phyloP scores from a whole-genome alignment of 2,113 vertebrate genomes.

The Ictalurus punctatus region DNA sequence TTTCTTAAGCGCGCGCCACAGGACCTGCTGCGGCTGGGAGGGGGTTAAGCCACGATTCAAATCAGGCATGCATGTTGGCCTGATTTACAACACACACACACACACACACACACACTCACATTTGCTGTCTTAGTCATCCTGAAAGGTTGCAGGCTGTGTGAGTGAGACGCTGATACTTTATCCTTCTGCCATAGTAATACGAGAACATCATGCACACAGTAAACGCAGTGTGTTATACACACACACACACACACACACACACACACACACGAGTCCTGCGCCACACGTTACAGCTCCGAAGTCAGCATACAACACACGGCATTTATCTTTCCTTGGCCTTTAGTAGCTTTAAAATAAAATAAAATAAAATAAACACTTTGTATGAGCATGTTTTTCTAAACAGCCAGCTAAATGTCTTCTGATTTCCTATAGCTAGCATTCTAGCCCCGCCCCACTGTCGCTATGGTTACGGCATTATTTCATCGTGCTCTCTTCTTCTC shows the following conservation, averaged over 20 bases:
- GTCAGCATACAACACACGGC: background rate
- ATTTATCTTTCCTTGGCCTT: too few relatives aligned
- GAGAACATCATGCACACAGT: constrained; percentile 23
- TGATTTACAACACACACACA: constrained; percentile 5
- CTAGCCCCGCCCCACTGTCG: background rate
- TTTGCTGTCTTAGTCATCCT: background rate
- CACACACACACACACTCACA: background rate
- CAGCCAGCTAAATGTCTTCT: background rate
- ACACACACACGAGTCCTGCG: background rate
- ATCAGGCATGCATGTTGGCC: background rate
- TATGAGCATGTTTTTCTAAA: background rate
- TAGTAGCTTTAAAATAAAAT: too few relatives aligned
- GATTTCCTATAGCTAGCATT: background rate
- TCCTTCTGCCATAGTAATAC: background rate
- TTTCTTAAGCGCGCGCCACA: constrained; percentile 16
- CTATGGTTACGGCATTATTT: background rate
- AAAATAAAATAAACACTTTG: background rate
- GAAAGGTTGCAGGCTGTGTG: constrained; percentile 8
- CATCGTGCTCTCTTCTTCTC: background rate
- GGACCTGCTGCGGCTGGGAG: constrained; percentile 43
- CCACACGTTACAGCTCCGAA: background rate
- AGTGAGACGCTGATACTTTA: background rate
- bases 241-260: too few relatives aligned
- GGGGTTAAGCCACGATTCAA: background rate
- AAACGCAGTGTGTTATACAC: constrained; percentile 1